A percentile compares a stretch with the other conserved stretches of the same genome.
These are phyloP conservation scores for Sarcophaga caerulescens DNA, from an alignment of 2,888 invertebrate genomes.

Conservation along the genomic window DNA sequence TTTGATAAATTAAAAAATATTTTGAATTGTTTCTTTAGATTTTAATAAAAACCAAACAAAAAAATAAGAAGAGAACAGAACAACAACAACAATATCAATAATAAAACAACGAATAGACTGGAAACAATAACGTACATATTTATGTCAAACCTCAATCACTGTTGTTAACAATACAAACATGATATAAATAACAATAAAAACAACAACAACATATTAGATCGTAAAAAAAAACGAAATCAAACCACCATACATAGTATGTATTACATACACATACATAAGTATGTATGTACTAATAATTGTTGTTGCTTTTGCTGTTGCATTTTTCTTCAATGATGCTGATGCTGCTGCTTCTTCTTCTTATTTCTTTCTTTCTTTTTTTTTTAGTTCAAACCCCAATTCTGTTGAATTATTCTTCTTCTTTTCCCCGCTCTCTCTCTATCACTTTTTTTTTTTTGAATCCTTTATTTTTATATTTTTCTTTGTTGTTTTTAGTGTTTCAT, in stretches of 20 bases:
- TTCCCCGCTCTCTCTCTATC: background rate
- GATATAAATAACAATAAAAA: background rate
- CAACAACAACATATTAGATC: slow-evolving; percentile 26
- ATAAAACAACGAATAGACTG: background rate
- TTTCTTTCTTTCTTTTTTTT: slow-evolving; percentile 9
- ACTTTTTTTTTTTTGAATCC: slow-evolving; percentile 2
- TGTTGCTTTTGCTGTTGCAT: slow-evolving; percentile 1
- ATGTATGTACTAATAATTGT: too few relatives aligned
- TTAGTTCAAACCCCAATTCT: slow-evolving; percentile 52
- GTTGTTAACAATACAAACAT: slow-evolving; percentile 30
- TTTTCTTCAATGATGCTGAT: background rate
- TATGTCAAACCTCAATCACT: slow-evolving; percentile 67
- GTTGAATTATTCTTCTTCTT: background rate
- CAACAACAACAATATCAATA: slow-evolving; percentile 26
- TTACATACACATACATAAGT: too few relatives aligned
- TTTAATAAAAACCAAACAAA: slow-evolving; percentile 43
- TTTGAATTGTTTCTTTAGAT: slow-evolving; percentile 51
- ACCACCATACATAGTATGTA: slow-evolving; percentile 1
- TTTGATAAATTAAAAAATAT: slow-evolving; percentile 61
- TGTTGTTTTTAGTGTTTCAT: slow-evolving; percentile 42
- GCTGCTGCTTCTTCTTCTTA: slow-evolving; percentile 33
- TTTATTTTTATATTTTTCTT: slow-evolving; percentile 1
- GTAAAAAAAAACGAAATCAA: slow-evolving; percentile 31
- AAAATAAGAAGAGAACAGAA: slow-evolving; percentile 15
- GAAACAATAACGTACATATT: slow-evolving; percentile 62